Conservation (phyloP, 2,888 invertebrate genomes). For the Callyntrura sp. region DNA sequence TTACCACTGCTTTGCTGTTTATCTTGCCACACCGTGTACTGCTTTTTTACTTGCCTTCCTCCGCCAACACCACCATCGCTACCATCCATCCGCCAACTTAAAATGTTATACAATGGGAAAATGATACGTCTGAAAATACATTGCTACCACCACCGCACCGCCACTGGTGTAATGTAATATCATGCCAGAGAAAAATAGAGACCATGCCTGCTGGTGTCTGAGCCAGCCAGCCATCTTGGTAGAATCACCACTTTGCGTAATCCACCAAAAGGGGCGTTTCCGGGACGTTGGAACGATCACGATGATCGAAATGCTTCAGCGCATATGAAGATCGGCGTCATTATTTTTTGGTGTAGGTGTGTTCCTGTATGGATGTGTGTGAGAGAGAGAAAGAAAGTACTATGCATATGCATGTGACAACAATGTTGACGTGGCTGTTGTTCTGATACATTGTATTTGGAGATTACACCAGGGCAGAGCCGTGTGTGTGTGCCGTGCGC, state of each 20-base stretch:
- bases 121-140: neutral
- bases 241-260: conserved; percentile 74
- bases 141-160: conserved; percentile 17
- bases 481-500: neutral
- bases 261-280: conserved; percentile 78
- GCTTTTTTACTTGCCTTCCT: conserved; percentile 36
- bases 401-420: conserved; percentile 12
- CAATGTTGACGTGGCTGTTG: conserved; percentile 9
- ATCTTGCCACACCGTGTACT: neutral
- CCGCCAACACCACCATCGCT: conserved; percentile 48
- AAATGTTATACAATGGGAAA: conserved; percentile 18
- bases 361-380: neutral
- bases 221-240: conserved; percentile 70
- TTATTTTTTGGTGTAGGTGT: neutral
- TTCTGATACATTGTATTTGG: neutral
- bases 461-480: neutral
- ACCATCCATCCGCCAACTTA: neutral
- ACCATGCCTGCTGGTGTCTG: conserved; percentile 9
- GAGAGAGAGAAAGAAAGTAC: neutral
- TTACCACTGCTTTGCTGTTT: neutral
- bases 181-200: conserved; percentile 44
- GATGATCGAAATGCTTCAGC: conserved; percentile 53
- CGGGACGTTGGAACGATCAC: conserved; percentile 68
- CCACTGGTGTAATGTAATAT: conserved; percentile 28
- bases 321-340: conserved; percentile 51